These are phyloP conservation scores for Gisinianus flammeolus DNA, from an alignment of 2,888 invertebrate genomes.

Conservation along the genomic window DNA sequence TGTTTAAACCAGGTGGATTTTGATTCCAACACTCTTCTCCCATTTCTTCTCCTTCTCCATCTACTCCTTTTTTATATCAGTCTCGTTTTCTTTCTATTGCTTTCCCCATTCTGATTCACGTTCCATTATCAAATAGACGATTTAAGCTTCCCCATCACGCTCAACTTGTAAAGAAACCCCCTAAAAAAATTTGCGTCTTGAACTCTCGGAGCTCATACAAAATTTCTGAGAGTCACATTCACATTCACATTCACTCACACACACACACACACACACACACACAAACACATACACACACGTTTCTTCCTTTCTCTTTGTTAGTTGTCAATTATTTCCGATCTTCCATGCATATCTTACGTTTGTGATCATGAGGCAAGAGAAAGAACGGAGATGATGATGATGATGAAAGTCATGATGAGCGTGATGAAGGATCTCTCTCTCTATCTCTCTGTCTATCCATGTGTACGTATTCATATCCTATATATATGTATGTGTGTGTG, in stretches of 20 bases:
- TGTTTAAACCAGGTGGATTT: slow-evolving; percentile 40
- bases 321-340: background rate
- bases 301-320: background rate
- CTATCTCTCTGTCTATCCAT: slow-evolving; percentile 3
- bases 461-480: background rate
- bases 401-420: slow-evolving; percentile 2
- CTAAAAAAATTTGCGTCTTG: too few species aligned
- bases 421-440: slow-evolving; percentile 3
- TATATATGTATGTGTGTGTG: slow-evolving; percentile 3
- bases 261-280: background rate
- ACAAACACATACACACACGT: background rate
- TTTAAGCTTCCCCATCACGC: background rate
- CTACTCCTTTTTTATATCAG: slow-evolving; percentile 8
- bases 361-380: background rate
- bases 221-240: too few species aligned
- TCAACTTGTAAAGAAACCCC: background rate
- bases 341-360: too few species aligned
- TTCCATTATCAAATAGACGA: background rate
- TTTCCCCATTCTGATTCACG: background rate
- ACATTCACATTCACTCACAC: too few species aligned
- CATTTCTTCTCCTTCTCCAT: slow-evolving; percentile 1
- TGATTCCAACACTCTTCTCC: slow-evolving; percentile 29
- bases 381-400: background rate
- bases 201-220: too few species aligned
- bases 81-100: slow-evolving; percentile 10